phyloP scores from a whole-genome alignment of 2,797 vertebrate species.

The Bovichtus diacanthus region DNA sequence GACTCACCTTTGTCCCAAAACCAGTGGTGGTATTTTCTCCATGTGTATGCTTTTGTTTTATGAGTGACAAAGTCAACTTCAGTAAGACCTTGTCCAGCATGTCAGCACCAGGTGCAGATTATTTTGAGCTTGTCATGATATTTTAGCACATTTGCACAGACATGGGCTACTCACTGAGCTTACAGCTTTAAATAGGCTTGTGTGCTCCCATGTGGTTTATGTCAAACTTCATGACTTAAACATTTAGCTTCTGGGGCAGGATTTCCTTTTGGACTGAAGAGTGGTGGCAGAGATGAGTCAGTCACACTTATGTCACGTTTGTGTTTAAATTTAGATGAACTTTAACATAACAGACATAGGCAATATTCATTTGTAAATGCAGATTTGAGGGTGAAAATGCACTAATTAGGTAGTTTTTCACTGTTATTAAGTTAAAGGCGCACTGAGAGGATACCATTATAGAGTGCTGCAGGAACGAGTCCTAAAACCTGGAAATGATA shows the following conservation, averaged over 20 bases:
- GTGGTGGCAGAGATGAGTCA: too few species aligned
- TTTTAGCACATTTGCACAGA: conserved; percentile 84
- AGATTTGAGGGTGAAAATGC: background rate
- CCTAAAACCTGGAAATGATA: too few species aligned
- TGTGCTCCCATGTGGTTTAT: conserved; percentile 76
- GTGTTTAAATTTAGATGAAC: background rate
- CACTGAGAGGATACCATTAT: conserved; percentile 15
- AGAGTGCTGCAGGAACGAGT: too few species aligned
- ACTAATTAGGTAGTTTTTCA: background rate
- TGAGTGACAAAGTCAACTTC: conserved; percentile 76
- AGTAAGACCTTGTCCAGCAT: conserved; percentile 70
- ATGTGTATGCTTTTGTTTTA: conserved; percentile 72
- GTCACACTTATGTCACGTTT: background rate
- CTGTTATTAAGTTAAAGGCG: background rate
- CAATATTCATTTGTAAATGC: background rate
- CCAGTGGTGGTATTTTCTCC: conserved; percentile 52
- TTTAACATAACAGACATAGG: background rate
- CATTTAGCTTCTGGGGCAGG: conserved; percentile 45
- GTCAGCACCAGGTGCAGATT: conserved; percentile 86
- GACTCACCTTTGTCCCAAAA: conserved; percentile 38
- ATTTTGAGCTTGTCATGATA: conserved; percentile 83
- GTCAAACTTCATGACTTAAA: conserved; percentile 71
- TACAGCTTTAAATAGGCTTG: conserved; percentile 82
- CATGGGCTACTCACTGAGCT: conserved; percentile 71
- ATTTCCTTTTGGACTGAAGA: conserved; percentile 34